Evolutionary conservation across 1,140 invertebrate genomes (phyloP).

Genomic region (Drosophila guanche): DNA sequence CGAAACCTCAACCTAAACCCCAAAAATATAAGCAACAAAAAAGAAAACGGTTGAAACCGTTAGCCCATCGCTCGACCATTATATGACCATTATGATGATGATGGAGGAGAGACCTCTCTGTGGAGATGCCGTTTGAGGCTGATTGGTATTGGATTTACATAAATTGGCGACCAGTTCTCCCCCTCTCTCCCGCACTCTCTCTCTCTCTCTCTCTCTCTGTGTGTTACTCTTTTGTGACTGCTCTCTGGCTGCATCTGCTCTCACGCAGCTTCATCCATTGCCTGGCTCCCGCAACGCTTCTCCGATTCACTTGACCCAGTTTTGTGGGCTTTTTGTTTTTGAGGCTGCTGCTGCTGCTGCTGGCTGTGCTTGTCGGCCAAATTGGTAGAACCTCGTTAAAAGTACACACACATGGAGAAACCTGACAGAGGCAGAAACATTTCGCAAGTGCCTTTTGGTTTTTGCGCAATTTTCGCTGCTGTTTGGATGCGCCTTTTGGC

Average conservation of each 20-base stretch:
- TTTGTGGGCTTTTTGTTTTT: slow-evolving; percentile 20
- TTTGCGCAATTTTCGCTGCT: slow-evolving; percentile 39
- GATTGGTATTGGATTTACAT: slow-evolving; percentile 80
- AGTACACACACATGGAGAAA: slow-evolving; percentile 31
- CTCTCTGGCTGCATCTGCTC: slow-evolving; percentile 10
- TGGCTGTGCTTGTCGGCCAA: slow-evolving; percentile 29
- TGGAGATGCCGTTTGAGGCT: slow-evolving; percentile 53
- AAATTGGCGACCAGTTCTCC: slow-evolving; percentile 70
- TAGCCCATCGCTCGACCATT: slow-evolving; percentile 61
- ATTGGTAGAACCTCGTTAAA: slow-evolving; percentile 66
- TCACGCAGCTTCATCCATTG: slow-evolving; percentile 21
- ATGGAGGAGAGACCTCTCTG: slow-evolving; percentile 35
- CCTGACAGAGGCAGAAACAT: slow-evolving; percentile 11
- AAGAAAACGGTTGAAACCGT: slow-evolving; percentile 62
- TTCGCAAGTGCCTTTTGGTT: slow-evolving; percentile 48
- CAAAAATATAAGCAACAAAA: not conserved
- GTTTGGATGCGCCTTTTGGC: slow-evolving; percentile 46
- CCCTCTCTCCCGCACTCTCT: too few species aligned
- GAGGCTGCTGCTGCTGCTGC: slow-evolving; percentile 4
- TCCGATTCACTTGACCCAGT: slow-evolving; percentile 66
- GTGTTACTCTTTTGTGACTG: not conserved
- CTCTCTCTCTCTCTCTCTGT: too few species aligned
- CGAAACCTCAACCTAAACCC: too few species aligned
- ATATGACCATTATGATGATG: slow-evolving; percentile 33
- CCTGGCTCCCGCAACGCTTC: slow-evolving; percentile 6